Evolutionary conservation across 2,113 vertebrate genomes (phyloP), one percentile per base, ranked within the genome.

Genomic region (Antennarius striatus): DNA sequence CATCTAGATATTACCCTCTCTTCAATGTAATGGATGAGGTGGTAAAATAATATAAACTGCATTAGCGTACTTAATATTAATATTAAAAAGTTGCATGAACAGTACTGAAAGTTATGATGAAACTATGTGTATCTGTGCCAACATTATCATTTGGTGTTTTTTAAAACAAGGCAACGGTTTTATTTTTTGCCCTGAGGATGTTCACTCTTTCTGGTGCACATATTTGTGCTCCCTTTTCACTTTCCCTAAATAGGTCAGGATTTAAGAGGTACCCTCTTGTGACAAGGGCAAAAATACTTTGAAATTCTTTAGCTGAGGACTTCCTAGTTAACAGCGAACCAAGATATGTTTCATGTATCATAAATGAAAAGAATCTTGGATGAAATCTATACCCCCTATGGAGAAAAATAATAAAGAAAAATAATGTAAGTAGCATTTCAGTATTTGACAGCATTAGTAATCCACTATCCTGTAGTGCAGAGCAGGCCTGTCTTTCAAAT

Each of bases 161-260:
- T 63, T 63, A 83, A 77, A 70, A 45, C 43, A 49, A 73, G 63
- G 9, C 46, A 14, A 13, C 3, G 0, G 5, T 43, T 47, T 30
- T 16, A 15, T 51, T 64, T 53, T 73, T 56, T 61, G 32, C 32
- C 52, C 56, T 11, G 1, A 72, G 63, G 48, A 46, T 46, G 46
- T 63, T 62, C 56, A 9, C 55, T 66, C 40, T 61, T 73, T 66
- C 66, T 50, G 7, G 43, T 32, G 69, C 50, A 60, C 22, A 55
- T 40, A 56, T 64, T 63, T 69, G 30, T 50, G 57, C 36, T 56
- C 54, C 67, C 64, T 68, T 51, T 59, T 58, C 57, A 52, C 69
- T 75, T 61, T 49, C 7, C 29, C 58, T 85, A 88, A 86, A 75
- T 82, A 61, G 85, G 86, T 81, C 87, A 88, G 71, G 77, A 77